phyloP scores from a whole-genome alignment of 2,113 vertebrate genomes.

The Chinchilla lanigera region DNA sequence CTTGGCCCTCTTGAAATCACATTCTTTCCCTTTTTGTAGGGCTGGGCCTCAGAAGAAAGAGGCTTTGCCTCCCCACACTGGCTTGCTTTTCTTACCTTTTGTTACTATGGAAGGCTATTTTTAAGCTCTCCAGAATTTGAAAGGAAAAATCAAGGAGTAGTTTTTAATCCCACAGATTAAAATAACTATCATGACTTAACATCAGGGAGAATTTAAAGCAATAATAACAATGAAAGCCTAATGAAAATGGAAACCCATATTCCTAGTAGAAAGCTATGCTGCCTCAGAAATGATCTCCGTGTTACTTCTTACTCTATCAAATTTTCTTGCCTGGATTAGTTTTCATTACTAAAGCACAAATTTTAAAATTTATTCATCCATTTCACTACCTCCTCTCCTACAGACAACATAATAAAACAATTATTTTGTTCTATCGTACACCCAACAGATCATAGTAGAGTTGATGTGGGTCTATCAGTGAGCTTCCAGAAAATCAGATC shows the following conservation, averaged over 20 bases:
- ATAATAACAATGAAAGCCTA: neutral
- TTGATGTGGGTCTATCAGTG: neutral
- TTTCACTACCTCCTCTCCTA: neutral
- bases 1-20: neutral
- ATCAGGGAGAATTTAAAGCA: neutral
- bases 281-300: neutral
- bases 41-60: neutral
- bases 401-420: neutral
- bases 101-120: neutral
- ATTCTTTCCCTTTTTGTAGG: neutral
- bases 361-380: neutral
- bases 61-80: accelerated
- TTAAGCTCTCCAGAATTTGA: neutral
- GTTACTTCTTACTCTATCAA: neutral
- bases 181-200: neutral
- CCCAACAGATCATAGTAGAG: accelerated
- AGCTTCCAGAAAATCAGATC: neutral
- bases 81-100: neutral
- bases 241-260: neutral
- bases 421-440: neutral
- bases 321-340: neutral
- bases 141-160: neutral
- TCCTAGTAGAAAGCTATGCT: neutral
- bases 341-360: neutral
- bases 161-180: neutral